These are phyloP conservation scores for Bombus picipes DNA, from an alignment of 1,140 invertebrate genomes.

Conservation along the genomic window DNA sequence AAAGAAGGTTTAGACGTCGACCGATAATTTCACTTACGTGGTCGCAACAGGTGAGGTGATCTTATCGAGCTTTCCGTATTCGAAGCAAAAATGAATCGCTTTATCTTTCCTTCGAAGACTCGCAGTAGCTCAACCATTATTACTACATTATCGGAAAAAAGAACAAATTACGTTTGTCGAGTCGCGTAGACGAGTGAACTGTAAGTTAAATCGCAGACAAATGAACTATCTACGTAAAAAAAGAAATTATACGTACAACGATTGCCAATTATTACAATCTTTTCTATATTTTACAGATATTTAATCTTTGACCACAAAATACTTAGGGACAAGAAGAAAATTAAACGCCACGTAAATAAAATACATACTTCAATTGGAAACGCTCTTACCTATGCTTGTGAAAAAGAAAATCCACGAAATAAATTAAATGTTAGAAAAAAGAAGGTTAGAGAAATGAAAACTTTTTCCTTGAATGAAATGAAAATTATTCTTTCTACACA, in stretches of 20 bases:
- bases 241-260: not conserved
- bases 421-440: not conserved
- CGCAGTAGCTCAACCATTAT: not conserved
- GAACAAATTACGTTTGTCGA: not conserved
- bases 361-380: too few species aligned
- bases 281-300: too few species aligned
- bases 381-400: too few species aligned
- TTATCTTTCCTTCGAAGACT: slow-evolving; percentile 22
- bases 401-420: not conserved
- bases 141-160: not conserved
- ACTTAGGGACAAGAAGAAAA: too few species aligned
- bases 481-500: not conserved
- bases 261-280: too few species aligned
- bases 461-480: not conserved
- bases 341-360: too few species aligned
- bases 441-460: not conserved
- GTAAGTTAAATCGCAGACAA: not conserved
- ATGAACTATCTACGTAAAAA: not conserved
- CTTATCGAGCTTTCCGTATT: slow-evolving; percentile 4
- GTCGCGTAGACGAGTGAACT: not conserved
- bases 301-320: too few species aligned
- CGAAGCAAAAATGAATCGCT: slow-evolving; percentile 25
- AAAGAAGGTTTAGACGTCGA: slow-evolving; percentile 1
- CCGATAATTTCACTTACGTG: slow-evolving; percentile 40
- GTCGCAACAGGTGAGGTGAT: slow-evolving; percentile 55